Evolutionary conservation across 92 coral and sea anemone species (phyloP).

Genomic region (Palythoa heliodiscus): DNA sequence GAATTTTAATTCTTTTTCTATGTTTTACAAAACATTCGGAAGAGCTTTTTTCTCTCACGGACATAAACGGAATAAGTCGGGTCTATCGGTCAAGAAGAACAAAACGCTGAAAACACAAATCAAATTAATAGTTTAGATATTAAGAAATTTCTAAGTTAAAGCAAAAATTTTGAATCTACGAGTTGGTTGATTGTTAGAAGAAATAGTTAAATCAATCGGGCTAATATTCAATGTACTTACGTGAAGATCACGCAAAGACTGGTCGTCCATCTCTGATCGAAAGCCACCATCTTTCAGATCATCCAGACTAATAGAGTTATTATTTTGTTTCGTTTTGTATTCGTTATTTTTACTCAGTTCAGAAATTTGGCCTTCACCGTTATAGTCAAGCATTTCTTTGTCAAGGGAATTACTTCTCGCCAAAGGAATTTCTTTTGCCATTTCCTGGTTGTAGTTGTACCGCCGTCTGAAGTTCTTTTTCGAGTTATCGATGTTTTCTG

Average conservation of each 20-base stretch:
- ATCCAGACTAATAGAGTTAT: conserved; percentile 5
- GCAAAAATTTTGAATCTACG: not conserved
- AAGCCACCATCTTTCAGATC: not conserved
- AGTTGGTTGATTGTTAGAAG: not conserved
- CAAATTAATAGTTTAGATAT: no score
- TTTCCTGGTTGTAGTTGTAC: not conserved
- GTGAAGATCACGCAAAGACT: conserved; percentile 18
- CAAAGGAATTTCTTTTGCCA: conserved; percentile 12
- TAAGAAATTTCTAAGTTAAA: no score
- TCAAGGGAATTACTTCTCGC: conserved; percentile 12
- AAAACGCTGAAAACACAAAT: no score
- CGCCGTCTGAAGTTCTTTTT: conserved; percentile 7
- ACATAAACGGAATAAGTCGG: no score
- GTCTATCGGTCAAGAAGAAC: no score
- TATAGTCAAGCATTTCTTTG: not conserved
- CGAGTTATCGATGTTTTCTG: conserved; percentile 8
- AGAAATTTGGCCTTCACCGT: not conserved
- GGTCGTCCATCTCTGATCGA: conserved; percentile 1
- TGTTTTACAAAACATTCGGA: no score
- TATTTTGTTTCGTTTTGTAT: conserved; percentile 11
- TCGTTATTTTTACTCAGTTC: not conserved
- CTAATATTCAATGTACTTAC: conserved; percentile 8
- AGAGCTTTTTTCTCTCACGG: no score
- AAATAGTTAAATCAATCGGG: no score
- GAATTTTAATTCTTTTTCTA: no score